Conservation (phyloP, 2,797 vertebrate genomes). For the Fratercula arctica region DNA sequence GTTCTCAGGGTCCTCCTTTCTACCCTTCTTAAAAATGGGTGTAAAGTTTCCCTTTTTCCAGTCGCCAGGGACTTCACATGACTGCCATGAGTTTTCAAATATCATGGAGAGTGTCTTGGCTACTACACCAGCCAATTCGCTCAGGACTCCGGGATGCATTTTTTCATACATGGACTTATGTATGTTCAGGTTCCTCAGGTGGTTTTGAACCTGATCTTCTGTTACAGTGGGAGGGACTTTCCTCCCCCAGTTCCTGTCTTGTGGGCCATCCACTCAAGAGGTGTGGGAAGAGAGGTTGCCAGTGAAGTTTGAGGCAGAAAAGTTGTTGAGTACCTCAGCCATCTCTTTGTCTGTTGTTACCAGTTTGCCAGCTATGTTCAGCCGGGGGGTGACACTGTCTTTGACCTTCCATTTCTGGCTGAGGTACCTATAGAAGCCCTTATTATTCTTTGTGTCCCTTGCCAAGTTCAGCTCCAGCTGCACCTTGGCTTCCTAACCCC, state of each 20-base stretch:
- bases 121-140: neutral
- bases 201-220: neutral
- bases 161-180: neutral
- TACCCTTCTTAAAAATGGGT: neutral
- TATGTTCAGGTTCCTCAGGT: neutral
- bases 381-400: neutral
- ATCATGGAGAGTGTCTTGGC: neutral
- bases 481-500: neutral
- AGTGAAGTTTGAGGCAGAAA: neutral
- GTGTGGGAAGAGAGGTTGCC: neutral
- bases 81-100: neutral
- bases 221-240: neutral
- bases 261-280: neutral
- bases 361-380: neutral
- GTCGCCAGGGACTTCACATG: neutral
- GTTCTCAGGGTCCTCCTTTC: neutral
- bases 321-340: neutral
- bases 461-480: neutral
- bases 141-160: neutral
- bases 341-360: neutral
- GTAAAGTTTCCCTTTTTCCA: neutral
- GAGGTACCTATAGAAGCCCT: neutral
- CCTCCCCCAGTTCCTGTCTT: neutral
- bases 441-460: neutral
- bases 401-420: neutral